phyloP scores from a whole-genome alignment of 2,113 vertebrate genomes.

The Dipodomys spectabilis region DNA sequence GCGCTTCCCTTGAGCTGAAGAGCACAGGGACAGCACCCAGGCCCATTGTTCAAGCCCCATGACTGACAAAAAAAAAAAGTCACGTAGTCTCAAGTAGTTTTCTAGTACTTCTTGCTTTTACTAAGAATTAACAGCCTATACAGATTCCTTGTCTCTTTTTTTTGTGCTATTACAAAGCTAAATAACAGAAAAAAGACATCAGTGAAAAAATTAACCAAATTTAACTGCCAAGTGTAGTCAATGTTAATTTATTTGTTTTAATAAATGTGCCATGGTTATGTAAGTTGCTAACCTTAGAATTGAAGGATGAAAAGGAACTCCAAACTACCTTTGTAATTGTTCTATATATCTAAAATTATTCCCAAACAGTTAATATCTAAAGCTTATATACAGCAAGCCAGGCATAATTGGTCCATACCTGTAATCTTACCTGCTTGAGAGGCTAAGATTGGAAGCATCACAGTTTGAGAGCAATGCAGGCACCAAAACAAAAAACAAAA shows the following conservation, averaged over 20 bases:
- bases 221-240: conserved; percentile 17
- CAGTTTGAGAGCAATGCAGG: too few relatives aligned
- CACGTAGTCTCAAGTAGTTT: not conserved
- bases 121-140: conserved; percentile 6
- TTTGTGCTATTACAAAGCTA: not conserved
- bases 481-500: too few relatives aligned
- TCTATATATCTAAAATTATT: conserved; percentile 49
- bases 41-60: too few relatives aligned
- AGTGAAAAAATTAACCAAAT: conserved; percentile 41
- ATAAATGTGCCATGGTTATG: not conserved
- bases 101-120: not conserved
- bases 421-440: too few relatives aligned
- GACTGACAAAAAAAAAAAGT: not conserved
- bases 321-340: conserved; percentile 26
- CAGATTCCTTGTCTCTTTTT: not conserved
- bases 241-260: conserved; percentile 56
- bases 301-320: not conserved
- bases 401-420: too few relatives aligned
- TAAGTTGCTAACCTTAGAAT: conserved; percentile 16
- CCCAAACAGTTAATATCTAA: not conserved
- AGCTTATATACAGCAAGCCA: too few relatives aligned
- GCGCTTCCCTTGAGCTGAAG: too few relatives aligned
- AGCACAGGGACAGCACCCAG: too few relatives aligned
- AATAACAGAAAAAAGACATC: conserved; percentile 7
- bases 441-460: too few relatives aligned